Percentiles rank a stretch among this genome's conserved stretches.
These are phyloP conservation scores for Ceramica pisi DNA, from an alignment of 2,888 invertebrate genomes.

Conservation along the genomic window DNA sequence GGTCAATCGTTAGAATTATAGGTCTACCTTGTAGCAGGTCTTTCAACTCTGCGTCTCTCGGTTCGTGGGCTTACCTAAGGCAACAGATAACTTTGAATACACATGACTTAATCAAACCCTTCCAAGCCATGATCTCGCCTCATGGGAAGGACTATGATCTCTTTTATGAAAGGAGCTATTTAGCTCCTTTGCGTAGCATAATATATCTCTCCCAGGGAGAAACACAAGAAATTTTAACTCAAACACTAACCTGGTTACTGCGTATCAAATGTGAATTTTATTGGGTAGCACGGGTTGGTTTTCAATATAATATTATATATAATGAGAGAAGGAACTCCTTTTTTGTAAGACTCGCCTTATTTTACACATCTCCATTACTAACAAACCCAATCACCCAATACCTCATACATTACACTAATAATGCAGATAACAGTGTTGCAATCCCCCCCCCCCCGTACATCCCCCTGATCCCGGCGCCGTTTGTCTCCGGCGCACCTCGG, in stretches of 20 bases:
- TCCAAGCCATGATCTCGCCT: background rate
- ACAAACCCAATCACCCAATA: constrained; percentile 39
- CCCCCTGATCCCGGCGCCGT: constrained; percentile 82
- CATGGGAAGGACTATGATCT: constrained; percentile 62
- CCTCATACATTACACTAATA: constrained; percentile 67
- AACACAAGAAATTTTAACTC: constrained; percentile 66
- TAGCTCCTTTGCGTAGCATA: constrained; percentile 77
- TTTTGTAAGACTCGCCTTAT: too few relatives aligned
- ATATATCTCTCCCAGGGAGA: constrained; percentile 70
- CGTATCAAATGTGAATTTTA: constrained; percentile 1
- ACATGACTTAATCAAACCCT: background rate
- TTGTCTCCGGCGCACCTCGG: constrained; percentile 90
- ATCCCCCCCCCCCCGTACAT: constrained; percentile 51
- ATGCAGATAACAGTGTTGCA: constrained; percentile 60
- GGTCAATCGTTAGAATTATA: too few relatives aligned
- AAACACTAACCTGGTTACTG: constrained; percentile 47
- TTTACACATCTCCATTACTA: constrained; percentile 7
- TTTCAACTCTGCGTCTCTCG: background rate
- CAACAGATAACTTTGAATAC: background rate
- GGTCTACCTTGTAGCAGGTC: background rate
- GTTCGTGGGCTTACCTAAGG: background rate
- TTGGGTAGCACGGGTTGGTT: too few relatives aligned
- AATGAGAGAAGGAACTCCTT: too few relatives aligned
- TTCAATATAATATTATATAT: too few relatives aligned
- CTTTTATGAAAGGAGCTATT: too few relatives aligned